Percentiles rank a stretch among this genome's conserved stretches.
phyloP scores from a whole-genome alignment of 2,113 vertebrate species.

The Pituophis catenifer region DNA sequence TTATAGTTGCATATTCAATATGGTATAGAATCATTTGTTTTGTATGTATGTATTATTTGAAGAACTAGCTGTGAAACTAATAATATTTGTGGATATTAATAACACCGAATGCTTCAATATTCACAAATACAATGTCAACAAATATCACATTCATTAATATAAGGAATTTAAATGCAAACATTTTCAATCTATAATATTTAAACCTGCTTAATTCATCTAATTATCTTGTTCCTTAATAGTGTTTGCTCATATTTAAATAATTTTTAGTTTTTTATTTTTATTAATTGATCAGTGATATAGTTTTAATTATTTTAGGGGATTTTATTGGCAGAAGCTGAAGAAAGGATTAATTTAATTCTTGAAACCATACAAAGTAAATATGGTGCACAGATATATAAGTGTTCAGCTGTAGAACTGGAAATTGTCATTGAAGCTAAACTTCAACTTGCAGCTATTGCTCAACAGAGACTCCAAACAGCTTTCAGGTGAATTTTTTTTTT shows the following conservation, averaged over 20 bases:
- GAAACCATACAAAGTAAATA: constrained; percentile 44
- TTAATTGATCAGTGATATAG: neutral
- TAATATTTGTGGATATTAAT: neutral
- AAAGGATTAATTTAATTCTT: constrained; percentile 61
- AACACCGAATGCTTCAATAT: neutral
- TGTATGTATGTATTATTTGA: neutral
- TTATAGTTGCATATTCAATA: neutral
- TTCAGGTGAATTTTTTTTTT: constrained; percentile 66
- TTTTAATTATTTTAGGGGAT: constrained; percentile 63
- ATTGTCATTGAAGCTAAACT: constrained; percentile 74
- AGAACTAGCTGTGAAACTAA: neutral
- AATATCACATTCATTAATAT: neutral
- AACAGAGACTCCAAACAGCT: constrained; percentile 76
- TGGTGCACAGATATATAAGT: constrained; percentile 16
- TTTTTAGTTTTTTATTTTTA: neutral
- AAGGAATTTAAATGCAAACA: neutral
- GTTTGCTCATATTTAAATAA: neutral
- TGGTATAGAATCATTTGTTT: neutral
- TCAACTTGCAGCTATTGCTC: constrained; percentile 74
- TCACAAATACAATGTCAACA: neutral
- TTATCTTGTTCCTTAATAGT: neutral
- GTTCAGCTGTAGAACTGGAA: constrained; percentile 75
- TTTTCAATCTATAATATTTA: neutral
- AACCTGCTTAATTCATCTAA: neutral
- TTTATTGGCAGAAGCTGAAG: constrained; percentile 74